Evolutionary conservation across 2,888 invertebrate species (phyloP).

Genomic region (Pheosia tremula): DNA sequence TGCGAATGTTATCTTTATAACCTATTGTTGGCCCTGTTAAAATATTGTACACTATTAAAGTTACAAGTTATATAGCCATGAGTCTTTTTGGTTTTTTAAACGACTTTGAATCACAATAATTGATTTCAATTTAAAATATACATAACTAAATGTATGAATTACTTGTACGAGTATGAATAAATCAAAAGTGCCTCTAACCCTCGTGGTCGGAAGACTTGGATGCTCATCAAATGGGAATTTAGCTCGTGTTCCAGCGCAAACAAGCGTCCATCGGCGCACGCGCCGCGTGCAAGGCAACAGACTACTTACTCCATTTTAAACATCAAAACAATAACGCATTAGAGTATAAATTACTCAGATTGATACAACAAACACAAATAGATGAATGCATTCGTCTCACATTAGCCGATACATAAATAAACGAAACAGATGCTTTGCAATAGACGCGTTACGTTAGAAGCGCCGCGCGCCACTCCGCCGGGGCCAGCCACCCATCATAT

Average conservation of each 20-base stretch:
- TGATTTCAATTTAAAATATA: too few relatives aligned
- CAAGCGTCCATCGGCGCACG: background rate
- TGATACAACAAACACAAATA: conserved; percentile 38
- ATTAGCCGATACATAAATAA: conserved; percentile 30
- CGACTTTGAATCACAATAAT: too few relatives aligned
- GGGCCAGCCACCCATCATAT: background rate
- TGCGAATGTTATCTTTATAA: too few relatives aligned
- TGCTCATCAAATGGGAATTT: background rate
- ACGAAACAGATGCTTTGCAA: conserved; percentile 28
- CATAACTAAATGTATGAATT: too few relatives aligned
- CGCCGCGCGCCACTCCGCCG: conserved; percentile 1
- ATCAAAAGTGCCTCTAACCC: background rate
- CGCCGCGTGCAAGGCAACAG: background rate
- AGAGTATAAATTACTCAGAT: conserved; percentile 26
- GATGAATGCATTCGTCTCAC: conserved; percentile 28
- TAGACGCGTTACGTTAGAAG: conserved; percentile 9
- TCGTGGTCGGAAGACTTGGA: background rate
- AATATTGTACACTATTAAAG: too few relatives aligned
- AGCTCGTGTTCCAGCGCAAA: background rate
- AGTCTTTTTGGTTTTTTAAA: too few relatives aligned
- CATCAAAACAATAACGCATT: conserved; percentile 41
- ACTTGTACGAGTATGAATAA: background rate
- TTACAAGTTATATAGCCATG: too few relatives aligned
- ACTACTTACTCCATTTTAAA: conserved; percentile 6
- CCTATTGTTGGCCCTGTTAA: too few relatives aligned